Evolutionary conservation across 2,113 vertebrate species (phyloP).

Genomic region (Origma solitaria): DNA sequence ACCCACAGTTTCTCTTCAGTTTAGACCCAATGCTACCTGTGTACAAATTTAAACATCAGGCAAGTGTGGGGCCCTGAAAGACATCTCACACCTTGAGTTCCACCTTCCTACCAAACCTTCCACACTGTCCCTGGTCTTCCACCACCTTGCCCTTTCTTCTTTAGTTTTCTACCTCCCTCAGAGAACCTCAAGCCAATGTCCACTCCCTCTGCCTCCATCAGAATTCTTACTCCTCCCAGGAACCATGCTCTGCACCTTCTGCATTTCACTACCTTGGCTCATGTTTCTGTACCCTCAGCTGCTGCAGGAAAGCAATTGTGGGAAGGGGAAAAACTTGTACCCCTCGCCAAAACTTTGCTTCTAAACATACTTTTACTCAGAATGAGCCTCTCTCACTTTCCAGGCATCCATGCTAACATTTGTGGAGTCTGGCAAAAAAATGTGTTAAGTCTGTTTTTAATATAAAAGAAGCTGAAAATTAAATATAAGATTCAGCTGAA

Average conservation of each 20-base stretch:
- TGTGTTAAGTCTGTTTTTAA: neutral
- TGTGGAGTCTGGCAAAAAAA: neutral
- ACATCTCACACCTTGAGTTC: neutral
- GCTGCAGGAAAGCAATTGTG: neutral
- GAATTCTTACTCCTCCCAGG: neutral
- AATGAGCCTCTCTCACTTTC: neutral
- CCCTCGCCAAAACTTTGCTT: neutral
- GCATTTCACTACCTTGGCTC: neutral
- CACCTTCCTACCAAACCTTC: neutral
- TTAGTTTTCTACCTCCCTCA: neutral
- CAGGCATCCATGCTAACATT: neutral
- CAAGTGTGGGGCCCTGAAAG: neutral
- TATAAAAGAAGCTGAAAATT: neutral
- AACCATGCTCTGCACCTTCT: neutral
- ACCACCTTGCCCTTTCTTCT: neutral
- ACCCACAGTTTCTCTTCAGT: neutral
- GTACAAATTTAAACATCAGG: neutral
- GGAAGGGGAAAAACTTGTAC: accelerated
- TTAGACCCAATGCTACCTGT: neutral
- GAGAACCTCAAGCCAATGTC: neutral
- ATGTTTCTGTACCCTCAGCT: neutral
- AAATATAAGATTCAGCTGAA: neutral
- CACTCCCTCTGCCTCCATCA: neutral
- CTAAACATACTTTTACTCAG: neutral
- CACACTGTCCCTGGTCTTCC: neutral